Evolutionary conservation across 2,888 invertebrate genomes (phyloP).

Genomic region (Bhutanitis thaidina): DNA sequence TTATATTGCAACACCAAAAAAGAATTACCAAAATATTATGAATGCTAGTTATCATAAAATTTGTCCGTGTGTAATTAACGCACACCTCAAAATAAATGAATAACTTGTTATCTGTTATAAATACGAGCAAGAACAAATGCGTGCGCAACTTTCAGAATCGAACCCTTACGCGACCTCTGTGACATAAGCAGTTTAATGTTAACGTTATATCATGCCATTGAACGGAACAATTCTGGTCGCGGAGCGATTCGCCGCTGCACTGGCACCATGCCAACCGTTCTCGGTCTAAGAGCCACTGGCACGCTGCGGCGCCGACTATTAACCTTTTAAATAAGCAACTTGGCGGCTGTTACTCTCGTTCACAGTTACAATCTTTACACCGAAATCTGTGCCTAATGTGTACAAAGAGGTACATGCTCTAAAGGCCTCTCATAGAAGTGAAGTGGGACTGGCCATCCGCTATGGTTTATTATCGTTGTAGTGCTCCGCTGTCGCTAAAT

Average conservation of each 20-base stretch:
- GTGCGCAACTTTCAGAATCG: background rate
- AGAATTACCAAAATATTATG: too few species aligned
- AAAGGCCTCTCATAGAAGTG: background rate
- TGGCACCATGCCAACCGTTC: slow-evolving; percentile 6
- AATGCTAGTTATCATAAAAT: too few species aligned
- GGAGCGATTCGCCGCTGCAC: background rate
- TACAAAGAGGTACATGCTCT: background rate
- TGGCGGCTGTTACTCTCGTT: background rate
- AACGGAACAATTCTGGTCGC: slow-evolving; percentile 2
- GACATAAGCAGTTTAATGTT: slow-evolving; percentile 5
- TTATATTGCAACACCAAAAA: too few species aligned
- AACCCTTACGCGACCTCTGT: background rate
- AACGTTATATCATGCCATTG: background rate
- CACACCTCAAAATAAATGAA: too few species aligned
- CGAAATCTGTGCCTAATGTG: background rate
- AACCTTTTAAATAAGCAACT: slow-evolving; percentile 11
- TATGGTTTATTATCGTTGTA: background rate
- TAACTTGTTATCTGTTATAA: too few species aligned
- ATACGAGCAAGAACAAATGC: too few species aligned
- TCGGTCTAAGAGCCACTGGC: background rate
- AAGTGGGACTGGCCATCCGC: background rate
- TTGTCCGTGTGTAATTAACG: too few species aligned
- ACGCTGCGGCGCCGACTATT: background rate
- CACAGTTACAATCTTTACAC: background rate
- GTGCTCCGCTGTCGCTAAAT: background rate